A percentile compares a stretch with the other conserved stretches of the same genome.
These are phyloP conservation scores for Phrynocephalus forsythii DNA, from an alignment of 2,797 vertebrate species.

Conservation along the genomic window DNA sequence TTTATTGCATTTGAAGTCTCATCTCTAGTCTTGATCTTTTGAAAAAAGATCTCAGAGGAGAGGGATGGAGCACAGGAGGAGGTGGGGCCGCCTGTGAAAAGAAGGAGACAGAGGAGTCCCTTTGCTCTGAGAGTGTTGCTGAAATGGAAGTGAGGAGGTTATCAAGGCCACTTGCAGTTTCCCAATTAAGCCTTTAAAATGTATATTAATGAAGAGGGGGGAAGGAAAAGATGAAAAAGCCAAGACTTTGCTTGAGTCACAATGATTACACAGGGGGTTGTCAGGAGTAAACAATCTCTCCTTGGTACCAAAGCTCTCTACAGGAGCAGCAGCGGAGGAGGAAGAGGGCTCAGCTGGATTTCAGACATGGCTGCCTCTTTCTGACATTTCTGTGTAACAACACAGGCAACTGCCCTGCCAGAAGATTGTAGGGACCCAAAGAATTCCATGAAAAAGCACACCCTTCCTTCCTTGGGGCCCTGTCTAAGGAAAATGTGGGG, in stretches of 20 bases:
- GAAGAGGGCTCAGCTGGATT: background rate
- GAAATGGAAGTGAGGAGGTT: constrained; percentile 72
- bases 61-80: constrained; percentile 59
- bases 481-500: background rate
- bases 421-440: background rate
- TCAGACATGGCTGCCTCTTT: background rate
- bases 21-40: constrained; percentile 76
- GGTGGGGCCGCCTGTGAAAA: constrained; percentile 52
- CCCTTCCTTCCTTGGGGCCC: background rate
- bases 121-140: constrained; percentile 48
- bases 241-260: constrained; percentile 42
- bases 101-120: constrained; percentile 56
- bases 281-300: constrained; percentile 28
- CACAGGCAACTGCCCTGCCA: background rate
- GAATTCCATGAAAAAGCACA: background rate
- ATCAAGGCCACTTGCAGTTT: constrained; percentile 67
- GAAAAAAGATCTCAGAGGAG: constrained; percentile 75
- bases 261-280: constrained; percentile 27
- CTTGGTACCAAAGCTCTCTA: constrained; percentile 40
- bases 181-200: constrained; percentile 74
- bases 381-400: background rate
- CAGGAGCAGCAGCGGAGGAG: background rate
- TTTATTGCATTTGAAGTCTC: constrained; percentile 78
- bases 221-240: constrained; percentile 43
- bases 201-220: constrained; percentile 66